Evolutionary conservation across 2,113 vertebrate genomes (phyloP), one percentile per base, ranked within the genome.

Genomic region (Pseudopodoces humilis): DNA sequence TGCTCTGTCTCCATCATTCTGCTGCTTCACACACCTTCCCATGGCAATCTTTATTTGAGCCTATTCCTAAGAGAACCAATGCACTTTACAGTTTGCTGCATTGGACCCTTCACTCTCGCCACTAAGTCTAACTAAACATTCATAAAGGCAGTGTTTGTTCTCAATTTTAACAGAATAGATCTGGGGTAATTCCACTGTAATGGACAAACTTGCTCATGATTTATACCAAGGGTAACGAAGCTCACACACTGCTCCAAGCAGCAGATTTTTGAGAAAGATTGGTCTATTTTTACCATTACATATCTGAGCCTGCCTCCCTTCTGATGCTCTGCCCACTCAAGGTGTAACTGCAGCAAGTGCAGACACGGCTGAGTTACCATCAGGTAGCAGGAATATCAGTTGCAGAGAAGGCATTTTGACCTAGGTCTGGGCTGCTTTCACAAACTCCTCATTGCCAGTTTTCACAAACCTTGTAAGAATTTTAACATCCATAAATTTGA

Each of bases 181-280:
- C 46, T 53, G 33, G 33, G 11, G 33, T 70, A 59, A 78, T 69
- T 88, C 44, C 49, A 62, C 55, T 90, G 53, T 22, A 65, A 59
- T 44, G 70, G 65, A 59, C 41, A 86, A 82, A 80, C 21, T 68
- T 88, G 22, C 8, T 47, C 15, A 3, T 56, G 35, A 44, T 92
- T 72, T 62, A 49, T 44, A 80, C 15, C 63, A 44, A 76, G 60
- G 59, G 31, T 53, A 52, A 39, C 25, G 17, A 8, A 93, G 33
- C 27, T 85, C 35, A 47, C 31, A 44, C 0, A 0, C 24, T 88
- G 68, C 31, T n/a, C 41, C 8, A 14, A 20, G 35, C 12, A 78
- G 35, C 9, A 27, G 64, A 35, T 81, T 84, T 83, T 77, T 43
- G 24, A 59, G 77, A 46, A 70, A n/a, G 27, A 49, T 1, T 62